A percentile compares a stretch with the other conserved stretches of the same genome.
phyloP scores from a whole-genome alignment of 1,140 invertebrate species.

The Zaprionus ornatus region DNA sequence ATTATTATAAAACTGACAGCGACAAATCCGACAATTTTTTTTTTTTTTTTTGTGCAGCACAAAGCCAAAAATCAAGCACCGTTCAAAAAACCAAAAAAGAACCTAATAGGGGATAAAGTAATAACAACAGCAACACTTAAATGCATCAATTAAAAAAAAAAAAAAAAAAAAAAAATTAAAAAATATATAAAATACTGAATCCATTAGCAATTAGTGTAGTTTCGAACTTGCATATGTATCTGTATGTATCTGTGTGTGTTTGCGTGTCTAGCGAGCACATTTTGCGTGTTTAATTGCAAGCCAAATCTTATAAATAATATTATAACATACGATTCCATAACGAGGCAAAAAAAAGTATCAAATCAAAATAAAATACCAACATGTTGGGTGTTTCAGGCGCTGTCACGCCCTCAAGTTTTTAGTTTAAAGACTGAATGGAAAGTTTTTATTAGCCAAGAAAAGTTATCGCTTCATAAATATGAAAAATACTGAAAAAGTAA shows the following conservation, averaged over 20 bases:
- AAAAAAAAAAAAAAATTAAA: conserved; percentile 34
- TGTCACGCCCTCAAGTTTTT: conserved; percentile 37
- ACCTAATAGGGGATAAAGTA: conserved; percentile 4
- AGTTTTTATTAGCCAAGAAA: conserved; percentile 19
- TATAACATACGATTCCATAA: not conserved
- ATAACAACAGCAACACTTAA: conserved; percentile 42
- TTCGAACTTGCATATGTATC: conserved; percentile 46
- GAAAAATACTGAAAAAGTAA: conserved; percentile 8
- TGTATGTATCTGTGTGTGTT: conserved; percentile 32
- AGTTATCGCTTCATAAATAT: conserved; percentile 3
- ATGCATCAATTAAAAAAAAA: conserved; percentile 42
- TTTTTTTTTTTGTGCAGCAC: conserved; percentile 24
- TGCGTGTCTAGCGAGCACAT: conserved; percentile 6
- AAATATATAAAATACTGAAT: conserved; percentile 31
- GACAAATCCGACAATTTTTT: conserved; percentile 34
- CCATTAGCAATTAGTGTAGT: conserved; percentile 70
- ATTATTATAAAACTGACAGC: not conserved
- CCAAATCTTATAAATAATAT: conserved; percentile 35
- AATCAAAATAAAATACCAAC: conserved; percentile 14
- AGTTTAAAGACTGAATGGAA: conserved; percentile 67
- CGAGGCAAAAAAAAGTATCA: conserved; percentile 21
- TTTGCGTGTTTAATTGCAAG: conserved; percentile 33
- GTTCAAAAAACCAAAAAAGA: conserved; percentile 51
- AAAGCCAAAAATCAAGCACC: conserved; percentile 72
- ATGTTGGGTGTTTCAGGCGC: conserved; percentile 3